These are phyloP conservation scores for Holothuria glaberrima DNA, from an alignment of 35 echinoderm and acorn worm genomes.

Conservation along the genomic window DNA sequence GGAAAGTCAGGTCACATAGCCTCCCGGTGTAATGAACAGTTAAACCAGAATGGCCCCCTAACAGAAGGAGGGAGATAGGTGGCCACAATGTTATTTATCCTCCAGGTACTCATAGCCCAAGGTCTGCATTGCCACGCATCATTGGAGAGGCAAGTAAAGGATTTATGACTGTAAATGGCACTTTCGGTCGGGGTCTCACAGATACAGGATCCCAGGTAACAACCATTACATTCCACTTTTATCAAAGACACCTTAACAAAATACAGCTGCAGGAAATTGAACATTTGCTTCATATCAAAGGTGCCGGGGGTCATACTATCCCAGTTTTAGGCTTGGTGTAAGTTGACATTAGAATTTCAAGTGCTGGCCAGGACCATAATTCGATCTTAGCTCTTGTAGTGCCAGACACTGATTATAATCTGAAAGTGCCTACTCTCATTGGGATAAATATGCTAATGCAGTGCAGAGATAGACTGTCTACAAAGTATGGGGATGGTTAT, in stretches of 20 bases:
- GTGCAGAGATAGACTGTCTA: conserved; percentile 3
- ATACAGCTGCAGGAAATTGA: neutral
- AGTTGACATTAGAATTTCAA: conserved; percentile 14
- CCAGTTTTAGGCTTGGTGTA: neutral
- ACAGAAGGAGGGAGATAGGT: conserved; percentile 6
- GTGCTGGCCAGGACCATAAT: neutral
- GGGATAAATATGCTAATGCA: neutral
- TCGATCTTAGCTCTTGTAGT: neutral
- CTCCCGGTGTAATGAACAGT: neutral
- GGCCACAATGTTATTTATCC: neutral
- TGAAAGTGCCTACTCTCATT: neutral
- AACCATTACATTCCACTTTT: neutral
- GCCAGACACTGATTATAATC: conserved; percentile 14
- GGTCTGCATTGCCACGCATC: neutral
- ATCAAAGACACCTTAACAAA: neutral
- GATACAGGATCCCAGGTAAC: neutral
- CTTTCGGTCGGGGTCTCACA: neutral
- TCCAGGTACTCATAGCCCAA: neutral
- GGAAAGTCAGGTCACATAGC: neutral
- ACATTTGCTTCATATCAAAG: conserved; percentile 2
- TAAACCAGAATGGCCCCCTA: conserved; percentile 18
- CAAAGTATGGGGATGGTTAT: neutral
- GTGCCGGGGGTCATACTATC: neutral
- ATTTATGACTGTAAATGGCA: neutral
- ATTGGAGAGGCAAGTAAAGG: neutral